phyloP scores from a whole-genome alignment of 2,113 vertebrate species.

The Psittacula cyanocephala region DNA sequence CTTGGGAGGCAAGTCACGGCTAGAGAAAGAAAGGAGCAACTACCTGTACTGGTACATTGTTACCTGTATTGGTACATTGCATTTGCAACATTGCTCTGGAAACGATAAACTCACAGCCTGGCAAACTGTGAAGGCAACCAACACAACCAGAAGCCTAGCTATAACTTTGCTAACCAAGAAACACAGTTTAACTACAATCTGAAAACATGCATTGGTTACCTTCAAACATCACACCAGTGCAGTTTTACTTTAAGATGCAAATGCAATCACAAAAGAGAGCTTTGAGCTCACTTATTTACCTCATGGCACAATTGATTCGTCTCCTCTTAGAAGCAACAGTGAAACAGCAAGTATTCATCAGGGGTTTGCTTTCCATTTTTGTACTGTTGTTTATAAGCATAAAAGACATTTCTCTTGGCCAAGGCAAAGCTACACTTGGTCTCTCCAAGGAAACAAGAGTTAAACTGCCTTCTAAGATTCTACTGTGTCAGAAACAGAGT shows the following conservation, averaged over 20 bases:
- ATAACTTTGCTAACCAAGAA: background rate
- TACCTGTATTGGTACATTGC: background rate
- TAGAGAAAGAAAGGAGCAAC: background rate
- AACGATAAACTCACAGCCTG: background rate
- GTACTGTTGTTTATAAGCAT: background rate
- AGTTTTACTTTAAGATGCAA: background rate
- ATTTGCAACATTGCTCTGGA: background rate
- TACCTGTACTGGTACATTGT: no score
- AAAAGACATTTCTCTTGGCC: background rate
- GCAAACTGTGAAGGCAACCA: background rate
- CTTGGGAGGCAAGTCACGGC: background rate
- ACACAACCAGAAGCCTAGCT: background rate
- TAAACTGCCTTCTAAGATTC: background rate
- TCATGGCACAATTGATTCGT: background rate
- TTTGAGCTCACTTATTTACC: background rate
- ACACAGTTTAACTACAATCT: background rate
- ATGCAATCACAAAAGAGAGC: background rate
- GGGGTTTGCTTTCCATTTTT: background rate
- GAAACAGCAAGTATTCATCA: background rate
- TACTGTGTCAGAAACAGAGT: background rate
- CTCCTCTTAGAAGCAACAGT: background rate
- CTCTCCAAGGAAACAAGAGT: background rate
- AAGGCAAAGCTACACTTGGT: background rate
- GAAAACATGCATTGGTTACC: background rate
- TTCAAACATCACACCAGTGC: rapidly evolving